Base-by-base conservation (phyloP, 2,113 vertebrate genomes). In the Onychorhynchus coronatus region DNA sequence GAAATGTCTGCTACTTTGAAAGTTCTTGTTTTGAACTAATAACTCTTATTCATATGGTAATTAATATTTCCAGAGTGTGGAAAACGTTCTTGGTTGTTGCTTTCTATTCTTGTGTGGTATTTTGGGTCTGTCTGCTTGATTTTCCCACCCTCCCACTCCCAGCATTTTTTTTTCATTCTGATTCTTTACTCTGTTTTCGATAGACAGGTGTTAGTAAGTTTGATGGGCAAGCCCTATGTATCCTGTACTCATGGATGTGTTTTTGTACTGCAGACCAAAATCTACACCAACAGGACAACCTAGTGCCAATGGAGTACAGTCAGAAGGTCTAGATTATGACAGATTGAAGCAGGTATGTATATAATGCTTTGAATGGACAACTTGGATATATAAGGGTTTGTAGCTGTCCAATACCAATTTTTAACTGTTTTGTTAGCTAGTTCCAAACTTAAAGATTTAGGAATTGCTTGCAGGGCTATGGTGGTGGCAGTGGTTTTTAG, bases 301-400 rank as follows among this genome's bases (percentile, higher is more conserved):
- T 97, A 99, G 98, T 99, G 99, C 99, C 98, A 99, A 99, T 8
- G 99, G 99, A 94, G 98, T 99, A 95, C 98, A 99, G 97, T 98
- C 98, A 82, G 99, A 99, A 98, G 94, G 98, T 39, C 97, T 99
- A 27, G 99, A 99, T 97, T 99, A 99, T 30, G 99, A 99, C 97
- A 98, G 99, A 96, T 98, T 99, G 98, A 99, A 99, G 97, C 99
- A 99, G 99, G 99, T 99, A 96, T 4, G 91, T 85, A 65, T 61
- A 4, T 31, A 53, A 55, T 56, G 39, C 25, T 55, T 76, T 41
- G 4, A 59, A 46, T 8, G 70, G 15, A 6, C 81, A 47, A 33
- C 33, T 58, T 91, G 71, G 6, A 6, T 35, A 4, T 27, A 6
- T 35, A 44, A 84, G 39, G 23, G 62, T 33, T 74, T 87, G 55